A percentile compares a stretch with the other conserved stretches of the same genome.
These are phyloP conservation scores for Fregata magnificens DNA, from an alignment of 2,113 vertebrate genomes.

Conservation along the genomic window DNA sequence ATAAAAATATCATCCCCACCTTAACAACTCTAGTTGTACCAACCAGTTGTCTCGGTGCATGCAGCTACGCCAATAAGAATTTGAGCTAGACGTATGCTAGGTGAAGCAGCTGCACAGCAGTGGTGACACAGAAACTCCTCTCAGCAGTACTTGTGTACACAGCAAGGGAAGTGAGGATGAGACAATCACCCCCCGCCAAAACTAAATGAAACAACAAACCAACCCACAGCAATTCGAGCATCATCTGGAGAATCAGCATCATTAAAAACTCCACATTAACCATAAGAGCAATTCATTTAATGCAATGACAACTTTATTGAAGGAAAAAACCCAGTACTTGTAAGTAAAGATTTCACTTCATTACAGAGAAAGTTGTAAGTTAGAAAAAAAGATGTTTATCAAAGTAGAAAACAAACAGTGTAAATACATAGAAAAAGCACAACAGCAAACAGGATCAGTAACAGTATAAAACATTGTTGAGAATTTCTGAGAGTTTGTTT, in stretches of 20 bases:
- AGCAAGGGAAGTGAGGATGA: not conserved
- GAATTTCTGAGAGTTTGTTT: not conserved
- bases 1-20: not conserved
- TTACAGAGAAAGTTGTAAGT: not conserved
- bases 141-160: not conserved
- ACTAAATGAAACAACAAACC: not conserved
- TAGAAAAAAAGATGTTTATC: not conserved
- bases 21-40: not conserved
- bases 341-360: not conserved
- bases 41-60: not conserved
- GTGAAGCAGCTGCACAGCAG: not conserved
- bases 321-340: not conserved
- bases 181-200: no score
- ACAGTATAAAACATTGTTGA: not conserved
- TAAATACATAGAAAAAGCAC: not conserved
- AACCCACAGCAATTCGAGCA: not conserved
- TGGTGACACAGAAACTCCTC: not conserved
- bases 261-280: not conserved
- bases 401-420: not conserved
- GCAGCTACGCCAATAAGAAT: not conserved
- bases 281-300: not conserved
- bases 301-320: constrained; percentile 48
- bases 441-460: not conserved
- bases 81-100: not conserved
- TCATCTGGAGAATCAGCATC: not conserved